A percentile compares a stretch with the other conserved stretches of the same genome.
Conservation (phyloP, 2,113 vertebrate species). For the Naja naja region DNA sequence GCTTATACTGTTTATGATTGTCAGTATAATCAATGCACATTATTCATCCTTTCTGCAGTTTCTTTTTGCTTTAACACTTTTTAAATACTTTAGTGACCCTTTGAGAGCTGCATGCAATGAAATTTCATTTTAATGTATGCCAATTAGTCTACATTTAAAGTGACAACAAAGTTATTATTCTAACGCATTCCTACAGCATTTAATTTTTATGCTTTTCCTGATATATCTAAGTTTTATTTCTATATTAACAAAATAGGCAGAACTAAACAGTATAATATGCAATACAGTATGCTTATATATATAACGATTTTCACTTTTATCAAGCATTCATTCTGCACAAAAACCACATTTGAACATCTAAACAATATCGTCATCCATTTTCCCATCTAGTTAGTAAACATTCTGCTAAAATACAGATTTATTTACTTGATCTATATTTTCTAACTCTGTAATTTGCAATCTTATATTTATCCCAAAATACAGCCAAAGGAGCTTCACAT, state of each 20-base stretch:
- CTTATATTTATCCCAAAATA: background rate
- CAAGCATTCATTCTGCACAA: background rate
- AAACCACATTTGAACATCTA: background rate
- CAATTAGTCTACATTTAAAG: no score
- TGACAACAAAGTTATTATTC: no score
- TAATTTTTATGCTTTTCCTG: background rate
- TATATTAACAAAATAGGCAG: background rate
- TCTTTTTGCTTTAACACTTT: background rate
- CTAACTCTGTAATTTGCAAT: background rate
- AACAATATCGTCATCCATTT: background rate
- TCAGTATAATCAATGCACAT: background rate
- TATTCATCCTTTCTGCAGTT: background rate
- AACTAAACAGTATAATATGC: background rate
- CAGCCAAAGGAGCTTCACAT: no score
- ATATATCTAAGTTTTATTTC: background rate
- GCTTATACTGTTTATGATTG: background rate
- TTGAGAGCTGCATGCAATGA: no score
- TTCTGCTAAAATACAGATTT: background rate
- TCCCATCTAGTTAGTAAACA: background rate
- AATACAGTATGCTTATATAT: background rate
- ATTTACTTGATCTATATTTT: background rate
- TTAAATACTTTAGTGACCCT: background rate
- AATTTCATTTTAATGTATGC: no score
- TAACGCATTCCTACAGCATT: background rate
- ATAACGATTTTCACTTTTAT: background rate